Base-by-base conservation (phyloP, 2,888 invertebrate genomes). In the Phymatocera aterrima region DNA sequence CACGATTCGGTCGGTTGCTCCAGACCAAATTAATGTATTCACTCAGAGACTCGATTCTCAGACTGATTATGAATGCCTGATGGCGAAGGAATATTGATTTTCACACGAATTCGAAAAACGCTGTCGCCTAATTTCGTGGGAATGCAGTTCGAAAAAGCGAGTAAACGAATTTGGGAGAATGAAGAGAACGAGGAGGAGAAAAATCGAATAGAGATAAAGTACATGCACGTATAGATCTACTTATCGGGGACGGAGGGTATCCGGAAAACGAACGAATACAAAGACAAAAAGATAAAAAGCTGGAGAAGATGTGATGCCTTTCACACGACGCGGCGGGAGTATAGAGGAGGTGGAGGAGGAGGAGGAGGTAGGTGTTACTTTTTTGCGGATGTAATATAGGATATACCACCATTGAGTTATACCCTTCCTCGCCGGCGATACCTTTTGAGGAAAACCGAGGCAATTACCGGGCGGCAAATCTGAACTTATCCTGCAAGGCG, bases 381-480 rank as follows among this genome's bases (percentile, higher is more conserved):
- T 64, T 51, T 64, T 64, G 37, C 61, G 15, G 4, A 12, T 24
- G 57, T 64, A n/a, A n/a, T n/a, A n/a, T n/a, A n/a, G n/a, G n/a
- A 64, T 51, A 51, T 37, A 64, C 37, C 37, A 37, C 61, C 61
- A 64, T 64, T 64, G 61, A 64, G 61, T 64, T 37, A 37, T 64
- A 64, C 43, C 18, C 54, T 54, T n/a, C 18, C 6, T 18, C 68
- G 21, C 15, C 24, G 43, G 34, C 72, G 12, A 72, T 72, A 31
- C 72, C 72, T 51, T 90, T 90, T 88, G 88, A 85, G 90, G 89
- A 86, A 90, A 89, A 89, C 85, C 85, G 85, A 84, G 82, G 88
- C 88, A 89, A 89, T 90, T 89, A 90, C 87, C 87, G 84, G 83
- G 40, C 85, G 85, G 87, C 87, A 89, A 90, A 90, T 89, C 90